Evolutionary conservation across 2,888 invertebrate species (phyloP).

Genomic region (Hyppa rectilinea): DNA sequence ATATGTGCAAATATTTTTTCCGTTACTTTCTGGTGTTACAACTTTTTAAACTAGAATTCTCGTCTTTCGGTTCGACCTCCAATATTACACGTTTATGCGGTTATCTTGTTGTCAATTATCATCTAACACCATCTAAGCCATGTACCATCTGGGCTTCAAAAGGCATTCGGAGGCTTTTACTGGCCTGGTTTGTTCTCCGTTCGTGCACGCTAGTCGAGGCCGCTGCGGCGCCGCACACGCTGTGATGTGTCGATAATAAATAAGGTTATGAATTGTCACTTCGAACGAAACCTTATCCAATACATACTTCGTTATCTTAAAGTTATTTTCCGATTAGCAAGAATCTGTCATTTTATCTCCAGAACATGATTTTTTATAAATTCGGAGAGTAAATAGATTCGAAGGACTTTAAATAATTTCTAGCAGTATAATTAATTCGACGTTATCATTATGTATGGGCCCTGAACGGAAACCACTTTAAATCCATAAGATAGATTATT

Average conservation of each 20-base stretch:
- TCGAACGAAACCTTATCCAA: slow-evolving; percentile 22
- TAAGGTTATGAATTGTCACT: slow-evolving; percentile 37
- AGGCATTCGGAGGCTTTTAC: slow-evolving; percentile 60
- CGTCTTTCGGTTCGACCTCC: slow-evolving; percentile 46
- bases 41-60: slow-evolving; percentile 37
- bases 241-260: slow-evolving; percentile 34
- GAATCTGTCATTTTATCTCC: not conserved
- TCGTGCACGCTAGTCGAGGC: slow-evolving; percentile 55
- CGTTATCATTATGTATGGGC: too few species aligned
- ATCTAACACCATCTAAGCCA: slow-evolving; percentile 65
- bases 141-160: slow-evolving; percentile 48
- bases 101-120: slow-evolving; percentile 63
- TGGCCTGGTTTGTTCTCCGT: slow-evolving; percentile 54
- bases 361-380: too few species aligned
- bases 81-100: slow-evolving; percentile 54
- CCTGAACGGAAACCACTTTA: too few species aligned
- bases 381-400: too few species aligned
- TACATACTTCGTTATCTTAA: not conserved
- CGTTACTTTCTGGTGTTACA: slow-evolving; percentile 20
- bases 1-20: not conserved
- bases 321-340: not conserved
- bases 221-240: slow-evolving; percentile 25
- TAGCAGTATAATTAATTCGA: too few species aligned
- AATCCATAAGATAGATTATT: too few species aligned
- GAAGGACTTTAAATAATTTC: not conserved